Evolutionary conservation across 2,797 vertebrate species (phyloP).

Genomic region (Morus bassanus): DNA sequence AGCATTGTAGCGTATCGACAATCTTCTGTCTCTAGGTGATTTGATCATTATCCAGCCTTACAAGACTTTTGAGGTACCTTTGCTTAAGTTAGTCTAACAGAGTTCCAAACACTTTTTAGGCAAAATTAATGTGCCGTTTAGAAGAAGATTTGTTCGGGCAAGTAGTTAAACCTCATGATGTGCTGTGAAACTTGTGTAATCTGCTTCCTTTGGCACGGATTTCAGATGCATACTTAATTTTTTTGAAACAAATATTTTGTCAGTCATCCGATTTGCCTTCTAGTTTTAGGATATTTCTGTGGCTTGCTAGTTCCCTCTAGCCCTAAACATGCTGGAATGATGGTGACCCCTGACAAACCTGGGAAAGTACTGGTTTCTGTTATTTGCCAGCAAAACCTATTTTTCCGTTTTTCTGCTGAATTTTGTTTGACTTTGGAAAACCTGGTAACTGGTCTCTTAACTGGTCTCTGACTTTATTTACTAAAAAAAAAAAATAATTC

Average conservation of each 20-base stretch:
- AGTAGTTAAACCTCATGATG: neutral
- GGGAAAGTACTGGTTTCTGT: neutral
- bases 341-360: neutral
- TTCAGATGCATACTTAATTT: neutral
- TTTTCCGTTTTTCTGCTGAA: neutral
- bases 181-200: constrained; percentile 1
- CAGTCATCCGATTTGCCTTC: neutral
- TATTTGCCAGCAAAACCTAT: neutral
- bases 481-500: too few species aligned
- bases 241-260: neutral
- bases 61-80: neutral
- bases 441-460: neutral
- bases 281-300: neutral
- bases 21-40: neutral
- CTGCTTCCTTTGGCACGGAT: neutral
- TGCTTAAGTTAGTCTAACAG: neutral
- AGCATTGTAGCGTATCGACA: neutral
- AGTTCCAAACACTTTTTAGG: neutral
- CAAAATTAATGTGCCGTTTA: neutral
- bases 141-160: neutral
- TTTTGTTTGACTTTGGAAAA: neutral
- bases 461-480: neutral
- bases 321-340: neutral
- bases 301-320: neutral
- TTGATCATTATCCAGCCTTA: neutral